Percentiles rank a stretch among this genome's conserved stretches.
These are phyloP conservation scores for Conus betulinus DNA, from an alignment of 1,140 invertebrate species.

Conservation along the genomic window DNA sequence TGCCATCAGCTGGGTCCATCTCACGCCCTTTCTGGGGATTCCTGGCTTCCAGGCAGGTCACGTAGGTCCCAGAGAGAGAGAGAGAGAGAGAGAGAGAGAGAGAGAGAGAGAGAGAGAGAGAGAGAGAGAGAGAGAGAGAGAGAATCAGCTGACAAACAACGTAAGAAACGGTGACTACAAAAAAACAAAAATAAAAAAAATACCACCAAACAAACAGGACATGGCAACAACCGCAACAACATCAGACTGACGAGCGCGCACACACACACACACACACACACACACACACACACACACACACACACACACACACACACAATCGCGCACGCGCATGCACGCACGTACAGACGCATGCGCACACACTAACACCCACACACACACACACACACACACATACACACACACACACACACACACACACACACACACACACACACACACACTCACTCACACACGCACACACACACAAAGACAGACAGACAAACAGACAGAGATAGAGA, in stretches of 20 bases:
- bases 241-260: too few species aligned
- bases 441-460: not conserved
- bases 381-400: not conserved
- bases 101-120: not conserved
- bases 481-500: not conserved
- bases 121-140: not conserved
- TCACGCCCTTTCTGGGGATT: not conserved
- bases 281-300: too few species aligned
- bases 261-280: too few species aligned
- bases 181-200: too few species aligned
- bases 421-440: slow-evolving; percentile 5
- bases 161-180: too few species aligned
- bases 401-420: not conserved
- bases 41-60: not conserved
- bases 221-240: too few species aligned
- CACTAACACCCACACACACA: slow-evolving; percentile 9
- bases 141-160: not conserved
- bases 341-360: not conserved
- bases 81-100: not conserved
- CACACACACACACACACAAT: too few species aligned
- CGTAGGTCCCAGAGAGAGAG: too few species aligned
- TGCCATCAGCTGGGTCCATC: too few species aligned
- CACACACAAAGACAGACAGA: not conserved
- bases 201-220: too few species aligned
- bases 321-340: not conserved